Percentiles rank a stretch among this genome's conserved stretches.
These are phyloP conservation scores for Calycopis cecrops DNA, from an alignment of 1,140 invertebrate genomes.

Conservation along the genomic window DNA sequence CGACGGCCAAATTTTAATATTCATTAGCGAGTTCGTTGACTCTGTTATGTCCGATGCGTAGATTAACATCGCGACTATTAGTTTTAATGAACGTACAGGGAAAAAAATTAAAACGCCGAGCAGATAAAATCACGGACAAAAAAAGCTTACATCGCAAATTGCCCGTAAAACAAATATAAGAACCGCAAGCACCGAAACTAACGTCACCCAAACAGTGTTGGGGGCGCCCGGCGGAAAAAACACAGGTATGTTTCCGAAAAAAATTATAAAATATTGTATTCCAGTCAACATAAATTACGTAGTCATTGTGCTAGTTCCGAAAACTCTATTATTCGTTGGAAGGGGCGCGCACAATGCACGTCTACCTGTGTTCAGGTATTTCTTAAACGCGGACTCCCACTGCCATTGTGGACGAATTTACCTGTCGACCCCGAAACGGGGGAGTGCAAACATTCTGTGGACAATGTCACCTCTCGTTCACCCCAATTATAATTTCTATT, in stretches of 20 bases:
- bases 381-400: conserved; percentile 62
- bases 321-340: conserved; percentile 66
- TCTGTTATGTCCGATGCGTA: conserved; percentile 55
- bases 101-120: conserved; percentile 20
- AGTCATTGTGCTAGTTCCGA: conserved; percentile 69
- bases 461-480: conserved; percentile 37
- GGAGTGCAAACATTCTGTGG: conserved; percentile 59
- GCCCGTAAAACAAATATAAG: conserved; percentile 66
- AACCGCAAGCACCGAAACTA: conserved; percentile 51
- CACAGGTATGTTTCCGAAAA: conserved; percentile 62
- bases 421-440: conserved; percentile 52
- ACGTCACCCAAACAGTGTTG: conserved; percentile 45
- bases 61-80: conserved; percentile 54
- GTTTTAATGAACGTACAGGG: conserved; percentile 42
- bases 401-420: conserved; percentile 63
- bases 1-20: conserved; percentile 42
- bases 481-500: conserved; percentile 9
- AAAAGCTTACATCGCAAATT: conserved; percentile 59
- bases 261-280: conserved; percentile 60
- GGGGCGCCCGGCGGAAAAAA: conserved; percentile 35
- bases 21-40: conserved; percentile 59
- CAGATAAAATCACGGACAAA: conserved; percentile 39
- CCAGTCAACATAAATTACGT: conserved; percentile 64
- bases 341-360: conserved; percentile 47
- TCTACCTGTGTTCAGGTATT: conserved; percentile 67